These are phyloP conservation scores for Galerucella calmariensis DNA, from an alignment of 2,888 invertebrate species.

Conservation along the genomic window DNA sequence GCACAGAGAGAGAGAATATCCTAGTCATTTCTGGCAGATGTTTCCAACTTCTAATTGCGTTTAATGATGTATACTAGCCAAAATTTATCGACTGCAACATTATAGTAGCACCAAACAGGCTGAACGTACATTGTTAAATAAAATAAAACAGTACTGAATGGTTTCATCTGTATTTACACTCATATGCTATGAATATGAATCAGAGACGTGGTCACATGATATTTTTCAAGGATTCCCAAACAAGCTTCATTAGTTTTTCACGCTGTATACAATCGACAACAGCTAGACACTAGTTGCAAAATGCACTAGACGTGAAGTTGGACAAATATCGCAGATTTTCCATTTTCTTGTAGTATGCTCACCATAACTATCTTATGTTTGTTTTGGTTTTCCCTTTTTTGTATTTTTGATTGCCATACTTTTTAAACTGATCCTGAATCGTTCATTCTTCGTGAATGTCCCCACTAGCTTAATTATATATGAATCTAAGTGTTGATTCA, in stretches of 20 bases:
- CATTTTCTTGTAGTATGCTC: too few relatives aligned
- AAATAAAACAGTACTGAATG: slow-evolving; percentile 54
- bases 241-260: background rate
- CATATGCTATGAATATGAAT: background rate
- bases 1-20: slow-evolving; percentile 17
- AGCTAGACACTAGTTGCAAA: too few relatives aligned
- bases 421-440: too few relatives aligned
- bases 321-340: too few relatives aligned
- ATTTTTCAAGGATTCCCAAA: background rate
- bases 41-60: slow-evolving; percentile 55
- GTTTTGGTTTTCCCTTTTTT: too few relatives aligned
- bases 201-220: background rate
- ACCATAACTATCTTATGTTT: too few relatives aligned
- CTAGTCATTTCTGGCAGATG: slow-evolving; percentile 51
- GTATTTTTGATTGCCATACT: too few relatives aligned
- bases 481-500: too few relatives aligned
- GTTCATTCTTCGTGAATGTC: too few relatives aligned
- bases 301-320: too few relatives aligned
- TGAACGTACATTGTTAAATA: slow-evolving; percentile 41
- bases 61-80: slow-evolving; percentile 58
- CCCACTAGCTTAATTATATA: too few relatives aligned
- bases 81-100: slow-evolving; percentile 52
- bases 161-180: slow-evolving; percentile 40
- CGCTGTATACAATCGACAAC: too few relatives aligned
- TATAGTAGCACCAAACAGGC: slow-evolving; percentile 29